Base-by-base conservation (phyloP, 1,140 invertebrate species). In the Caerostris extrusa region DNA sequence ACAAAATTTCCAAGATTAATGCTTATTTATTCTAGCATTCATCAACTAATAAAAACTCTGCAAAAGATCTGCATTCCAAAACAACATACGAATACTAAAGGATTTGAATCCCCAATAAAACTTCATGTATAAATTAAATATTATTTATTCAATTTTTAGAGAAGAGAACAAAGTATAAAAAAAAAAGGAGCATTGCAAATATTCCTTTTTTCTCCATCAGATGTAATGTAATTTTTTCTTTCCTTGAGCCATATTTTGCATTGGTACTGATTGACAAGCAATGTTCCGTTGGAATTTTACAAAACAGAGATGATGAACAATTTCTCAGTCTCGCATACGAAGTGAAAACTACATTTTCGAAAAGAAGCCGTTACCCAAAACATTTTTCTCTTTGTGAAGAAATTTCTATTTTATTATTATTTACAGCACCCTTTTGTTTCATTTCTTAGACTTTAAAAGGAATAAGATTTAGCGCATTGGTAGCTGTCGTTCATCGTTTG, bases 381-480 rank as follows among this genome's bases (percentile, higher is more conserved):
- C 57, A 56, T 87, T 93, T 93, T 89, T 57, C 61, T 58, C 61
- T 69, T 81, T 64, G 60, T 86, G 53, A 81, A 50, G 53, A 82
- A 93, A 77, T 91, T 50, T 17, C 69, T 60, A 61, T 93, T 82
- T 93, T 93, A 82, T 93, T 93, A 93, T 93, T 93, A 88, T 93
- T 93, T 88, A 93, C 85, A 81, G 50, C 90, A 14, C 60, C 85
- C 64, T 87, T n/a, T 93, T 88, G 85, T 93, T 93, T 93, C 71
- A 88, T 71, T 88, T 81, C 67, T 64, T 10, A n/a, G 82, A n/a
- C 58, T 58, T 87, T 87, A 88, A 89, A 93, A 93, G 8, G 83
- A 93, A 93, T 88, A 87, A 88, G 92, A 93, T 93, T 93, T 93
- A 93, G 92, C 57, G 58, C 92, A 53, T 55, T 57, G 85, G 67